phyloP scores from a whole-genome alignment of 1,140 invertebrate species.

The Tetraneura akinire region DNA sequence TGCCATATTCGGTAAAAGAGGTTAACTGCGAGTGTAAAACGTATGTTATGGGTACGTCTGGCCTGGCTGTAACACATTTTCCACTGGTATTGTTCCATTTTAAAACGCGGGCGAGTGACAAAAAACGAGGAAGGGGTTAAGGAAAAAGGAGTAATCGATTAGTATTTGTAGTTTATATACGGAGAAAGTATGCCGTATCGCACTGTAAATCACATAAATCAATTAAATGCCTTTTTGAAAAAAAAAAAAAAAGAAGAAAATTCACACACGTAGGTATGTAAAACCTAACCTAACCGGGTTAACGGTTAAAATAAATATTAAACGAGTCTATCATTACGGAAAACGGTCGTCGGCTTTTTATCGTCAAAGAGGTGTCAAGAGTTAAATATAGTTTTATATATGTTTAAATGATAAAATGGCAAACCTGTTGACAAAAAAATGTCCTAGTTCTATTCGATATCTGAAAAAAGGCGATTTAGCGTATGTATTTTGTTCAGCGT shows the following conservation, averaged over 20 bases:
- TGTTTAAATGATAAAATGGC: not conserved
- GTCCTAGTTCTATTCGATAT: not conserved
- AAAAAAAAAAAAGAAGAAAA: constrained; percentile 16
- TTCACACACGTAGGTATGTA: not conserved
- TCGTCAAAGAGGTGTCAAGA: constrained; percentile 38
- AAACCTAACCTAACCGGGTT: constrained; percentile 9
- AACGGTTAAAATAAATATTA: constrained; percentile 20
- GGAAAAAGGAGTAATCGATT: constrained; percentile 22
- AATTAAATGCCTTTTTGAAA: constrained; percentile 44
- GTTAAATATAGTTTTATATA: too few species aligned
- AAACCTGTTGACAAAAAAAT: constrained; percentile 27
- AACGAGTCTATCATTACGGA: not conserved
- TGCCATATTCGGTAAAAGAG: constrained; percentile 45
- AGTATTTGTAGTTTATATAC: not conserved
- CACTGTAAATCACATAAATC: constrained; percentile 37
- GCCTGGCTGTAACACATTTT: constrained; percentile 44
- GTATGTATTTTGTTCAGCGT: not conserved
- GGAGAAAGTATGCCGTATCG: constrained; percentile 49
- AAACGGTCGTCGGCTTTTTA: not conserved
- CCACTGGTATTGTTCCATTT: constrained; percentile 40
- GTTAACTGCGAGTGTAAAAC: constrained; percentile 42
- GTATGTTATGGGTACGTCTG: not conserved
- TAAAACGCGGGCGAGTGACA: constrained; percentile 29
- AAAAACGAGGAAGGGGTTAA: not conserved
- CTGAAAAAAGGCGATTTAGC: constrained; percentile 17